Conservation (phyloP, 2,113 vertebrate species). For the Dendropsophus ebraccatus region DNA sequence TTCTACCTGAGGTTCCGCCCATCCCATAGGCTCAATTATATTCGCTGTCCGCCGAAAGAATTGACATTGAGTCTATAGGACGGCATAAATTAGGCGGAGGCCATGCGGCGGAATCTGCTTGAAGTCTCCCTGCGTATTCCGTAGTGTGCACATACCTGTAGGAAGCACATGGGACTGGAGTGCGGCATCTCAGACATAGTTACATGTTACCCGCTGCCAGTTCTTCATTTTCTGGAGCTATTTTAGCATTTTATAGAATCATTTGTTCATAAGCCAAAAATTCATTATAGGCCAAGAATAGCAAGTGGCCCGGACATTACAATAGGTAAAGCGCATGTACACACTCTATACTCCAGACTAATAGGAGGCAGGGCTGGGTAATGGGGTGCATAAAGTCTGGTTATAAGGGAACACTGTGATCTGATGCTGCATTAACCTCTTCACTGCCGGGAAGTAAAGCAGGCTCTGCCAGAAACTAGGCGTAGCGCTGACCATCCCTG, state of each 20-base stretch:
- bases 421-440: conserved; percentile 5
- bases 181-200: too few species aligned
- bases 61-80: too few species aligned
- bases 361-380: neutral
- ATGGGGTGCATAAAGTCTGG: neutral
- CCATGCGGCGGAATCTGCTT: too few species aligned
- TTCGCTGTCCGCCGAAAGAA: too few species aligned
- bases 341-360: neutral
- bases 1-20: too few species aligned
- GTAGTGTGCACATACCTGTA: too few species aligned
- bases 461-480: conserved; percentile 29
- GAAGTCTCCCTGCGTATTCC: too few species aligned
- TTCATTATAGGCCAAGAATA: too few species aligned
- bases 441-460: conserved; percentile 19
- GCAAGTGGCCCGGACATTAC: neutral
- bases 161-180: too few species aligned
- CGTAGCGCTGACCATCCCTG: conserved; percentile 44
- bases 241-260: neutral
- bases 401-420: neutral
- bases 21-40: too few species aligned
- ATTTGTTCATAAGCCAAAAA: neutral
- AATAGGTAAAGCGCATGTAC: neutral
- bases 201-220: too few species aligned
- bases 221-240: neutral
- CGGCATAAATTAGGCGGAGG: too few species aligned